Conservation (phyloP, 2,113 vertebrate species). For the Oreochromis aureus region DNA sequence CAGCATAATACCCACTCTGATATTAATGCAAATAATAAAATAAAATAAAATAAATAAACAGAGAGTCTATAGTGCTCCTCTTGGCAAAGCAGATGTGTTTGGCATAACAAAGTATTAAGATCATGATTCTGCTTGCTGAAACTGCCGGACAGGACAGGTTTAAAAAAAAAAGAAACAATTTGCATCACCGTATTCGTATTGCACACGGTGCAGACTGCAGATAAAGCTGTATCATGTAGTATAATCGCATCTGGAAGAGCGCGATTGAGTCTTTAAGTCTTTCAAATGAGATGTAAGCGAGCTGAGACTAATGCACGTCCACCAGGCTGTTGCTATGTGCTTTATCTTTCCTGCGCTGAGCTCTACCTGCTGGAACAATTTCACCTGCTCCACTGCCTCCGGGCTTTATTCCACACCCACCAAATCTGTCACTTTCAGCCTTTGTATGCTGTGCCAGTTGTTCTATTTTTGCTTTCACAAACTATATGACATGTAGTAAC, state of each 20-base stretch:
- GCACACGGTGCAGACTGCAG: neutral
- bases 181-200: neutral
- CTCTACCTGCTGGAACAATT: conserved; percentile 59
- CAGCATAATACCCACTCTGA: neutral
- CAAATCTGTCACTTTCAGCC: conserved; percentile 2
- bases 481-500: neutral
- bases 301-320: conserved; percentile 62
- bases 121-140: neutral
- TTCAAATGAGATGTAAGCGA: conserved; percentile 50
- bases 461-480: neutral
- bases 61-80: neutral
- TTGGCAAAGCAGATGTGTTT: neutral
- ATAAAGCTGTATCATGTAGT: neutral
- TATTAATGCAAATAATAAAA: neutral
- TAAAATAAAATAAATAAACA: neutral
- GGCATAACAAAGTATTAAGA: neutral
- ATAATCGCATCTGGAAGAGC: neutral
- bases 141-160: rapidly evolving
- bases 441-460: neutral
- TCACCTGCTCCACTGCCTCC: conserved; percentile 61
- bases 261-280: conserved; percentile 8
- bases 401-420: conserved; percentile 60
- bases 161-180: neutral
- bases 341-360: conserved; percentile 61
- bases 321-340: conserved; percentile 57